Percentiles rank a stretch among this genome's conserved stretches.
These are phyloP conservation scores for Bellardia pandia DNA, from an alignment of 2,888 invertebrate species.

Conservation along the genomic window DNA sequence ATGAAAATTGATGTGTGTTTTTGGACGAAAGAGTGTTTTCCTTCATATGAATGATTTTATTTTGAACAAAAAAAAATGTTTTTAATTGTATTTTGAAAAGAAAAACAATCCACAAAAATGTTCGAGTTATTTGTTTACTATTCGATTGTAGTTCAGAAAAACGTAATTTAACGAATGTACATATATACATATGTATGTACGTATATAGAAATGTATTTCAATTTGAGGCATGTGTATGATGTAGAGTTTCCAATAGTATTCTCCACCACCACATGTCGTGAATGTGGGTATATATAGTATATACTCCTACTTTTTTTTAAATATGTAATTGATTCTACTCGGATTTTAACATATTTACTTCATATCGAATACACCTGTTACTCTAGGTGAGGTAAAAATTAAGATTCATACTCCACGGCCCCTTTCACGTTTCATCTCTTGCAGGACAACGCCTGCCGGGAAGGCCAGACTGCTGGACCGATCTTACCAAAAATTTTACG, in stretches of 20 bases:
- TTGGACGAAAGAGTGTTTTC: conserved; percentile 29
- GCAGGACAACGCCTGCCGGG: no score
- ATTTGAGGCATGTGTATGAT: background rate
- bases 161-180: background rate
- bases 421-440: no score
- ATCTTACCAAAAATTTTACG: no score
- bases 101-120: background rate
- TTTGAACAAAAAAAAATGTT: background rate
- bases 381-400: no score
- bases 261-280: background rate
- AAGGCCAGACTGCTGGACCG: no score
- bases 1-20: conserved; percentile 5
- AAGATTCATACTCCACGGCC: no score
- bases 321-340: no score
- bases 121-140: conserved; percentile 21
- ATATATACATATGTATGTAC: background rate
- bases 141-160: background rate
- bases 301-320: no score
- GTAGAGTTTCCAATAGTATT: background rate
- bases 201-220: background rate
- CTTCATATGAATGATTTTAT: conserved; percentile 36
- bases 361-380: no score
- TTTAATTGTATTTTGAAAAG: conserved; percentile 34
- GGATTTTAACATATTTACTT: no score
- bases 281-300: no score